phyloP scores from a whole-genome alignment of 1,140 invertebrate genomes.

The Antheraea mylitta region DNA sequence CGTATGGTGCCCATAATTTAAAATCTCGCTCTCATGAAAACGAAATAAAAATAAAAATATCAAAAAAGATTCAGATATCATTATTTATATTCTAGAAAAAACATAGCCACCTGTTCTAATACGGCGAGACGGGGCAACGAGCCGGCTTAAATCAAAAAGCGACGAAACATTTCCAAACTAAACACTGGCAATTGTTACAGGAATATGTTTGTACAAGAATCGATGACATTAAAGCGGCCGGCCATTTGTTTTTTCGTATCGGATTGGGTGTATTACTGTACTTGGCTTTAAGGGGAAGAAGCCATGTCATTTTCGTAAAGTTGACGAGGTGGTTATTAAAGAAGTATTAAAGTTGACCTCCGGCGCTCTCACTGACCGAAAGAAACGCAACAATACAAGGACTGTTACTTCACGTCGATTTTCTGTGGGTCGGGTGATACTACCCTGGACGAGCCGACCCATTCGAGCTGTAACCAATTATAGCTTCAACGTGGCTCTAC shows the following conservation, averaged over 20 bases:
- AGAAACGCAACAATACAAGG: too few species aligned
- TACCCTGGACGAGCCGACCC: too few species aligned
- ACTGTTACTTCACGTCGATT: too few species aligned
- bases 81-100: neutral
- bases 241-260: slow-evolving; percentile 47
- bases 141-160: slow-evolving; percentile 42
- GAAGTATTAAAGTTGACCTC: too few species aligned
- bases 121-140: neutral
- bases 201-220: slow-evolving; percentile 47
- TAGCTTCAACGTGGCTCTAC: too few species aligned
- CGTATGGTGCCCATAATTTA: too few species aligned
- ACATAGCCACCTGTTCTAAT: slow-evolving; percentile 1
- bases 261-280: slow-evolving; percentile 51
- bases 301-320: too few species aligned
- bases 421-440: too few species aligned
- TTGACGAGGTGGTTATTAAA: too few species aligned
- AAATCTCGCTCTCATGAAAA: too few species aligned
- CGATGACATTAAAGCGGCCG: slow-evolving; percentile 49
- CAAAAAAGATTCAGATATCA: neutral
- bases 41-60: neutral
- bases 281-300: neutral
- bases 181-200: slow-evolving; percentile 44
- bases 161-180: slow-evolving; percentile 50
- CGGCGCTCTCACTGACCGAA: too few species aligned
- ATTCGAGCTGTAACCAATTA: too few species aligned